Conservation (phyloP, 2,797 vertebrate genomes). For the Bovichtus variegatus region DNA sequence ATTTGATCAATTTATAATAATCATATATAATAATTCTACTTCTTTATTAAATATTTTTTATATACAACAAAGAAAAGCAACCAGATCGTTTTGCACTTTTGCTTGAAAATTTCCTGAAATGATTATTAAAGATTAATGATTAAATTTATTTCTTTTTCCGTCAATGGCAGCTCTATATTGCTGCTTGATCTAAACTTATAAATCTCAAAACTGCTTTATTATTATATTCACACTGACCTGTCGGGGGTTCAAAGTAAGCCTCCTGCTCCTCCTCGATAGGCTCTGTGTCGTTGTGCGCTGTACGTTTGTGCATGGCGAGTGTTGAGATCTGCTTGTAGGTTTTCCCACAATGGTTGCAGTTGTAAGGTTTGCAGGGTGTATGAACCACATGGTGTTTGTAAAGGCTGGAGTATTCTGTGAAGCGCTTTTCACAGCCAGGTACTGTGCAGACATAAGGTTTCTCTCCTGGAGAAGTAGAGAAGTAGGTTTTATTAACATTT, state of each 20-base stretch:
- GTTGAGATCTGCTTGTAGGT: conserved; percentile 99
- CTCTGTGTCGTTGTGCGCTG: conserved; percentile 97
- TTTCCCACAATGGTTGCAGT: conserved; percentile 99
- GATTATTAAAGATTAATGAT: too few relatives aligned
- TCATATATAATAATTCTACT: too few relatives aligned
- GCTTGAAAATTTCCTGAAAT: too few relatives aligned
- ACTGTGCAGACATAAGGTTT: conserved; percentile 99
- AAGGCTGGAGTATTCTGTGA: conserved; percentile 99
- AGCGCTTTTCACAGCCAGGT: conserved; percentile 98
- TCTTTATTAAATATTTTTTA: neutral
- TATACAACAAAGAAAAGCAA: neutral
- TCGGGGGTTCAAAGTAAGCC: conserved; percentile 94
- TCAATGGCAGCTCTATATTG: neutral
- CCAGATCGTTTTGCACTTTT: too few relatives aligned
- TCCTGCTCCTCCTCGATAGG: conserved; percentile 98
- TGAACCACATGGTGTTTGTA: conserved; percentile 99
- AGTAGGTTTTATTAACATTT: neutral
- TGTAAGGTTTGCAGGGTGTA: conserved; percentile 98
- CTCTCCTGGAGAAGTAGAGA: conserved; percentile 86
- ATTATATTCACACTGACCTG: conserved; percentile 83
- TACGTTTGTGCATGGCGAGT: conserved; percentile 98
- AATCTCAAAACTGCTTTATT: neutral
- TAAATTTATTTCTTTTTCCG: too few relatives aligned
- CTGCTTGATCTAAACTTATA: too few relatives aligned
- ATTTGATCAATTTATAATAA: too few relatives aligned